Conservation (phyloP, 35 echinoderm and acorn worm genomes). For the Amphiura filiformis region DNA sequence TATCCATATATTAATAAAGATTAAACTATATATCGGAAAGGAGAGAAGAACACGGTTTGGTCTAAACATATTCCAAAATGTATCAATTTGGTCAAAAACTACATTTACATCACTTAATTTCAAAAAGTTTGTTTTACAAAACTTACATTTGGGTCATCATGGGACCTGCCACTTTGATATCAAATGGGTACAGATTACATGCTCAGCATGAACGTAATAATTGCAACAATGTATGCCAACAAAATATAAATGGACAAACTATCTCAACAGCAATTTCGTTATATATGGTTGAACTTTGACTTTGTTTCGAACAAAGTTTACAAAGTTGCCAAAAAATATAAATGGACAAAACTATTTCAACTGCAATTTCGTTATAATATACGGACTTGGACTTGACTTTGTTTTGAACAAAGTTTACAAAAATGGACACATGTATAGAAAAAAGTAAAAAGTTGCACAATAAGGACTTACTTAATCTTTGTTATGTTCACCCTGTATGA, state of each 20-base stretch:
- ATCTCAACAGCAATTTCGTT: background rate
- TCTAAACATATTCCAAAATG: too few species aligned
- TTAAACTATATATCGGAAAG: too few species aligned
- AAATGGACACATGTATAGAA: background rate
- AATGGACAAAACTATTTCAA: background rate
- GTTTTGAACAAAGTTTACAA: too few species aligned
- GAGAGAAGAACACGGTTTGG: too few species aligned
- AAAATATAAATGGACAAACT: background rate
- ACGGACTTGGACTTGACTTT: too few species aligned
- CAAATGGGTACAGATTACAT: background rate
- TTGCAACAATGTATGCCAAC: background rate
- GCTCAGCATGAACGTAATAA: background rate
- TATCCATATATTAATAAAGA: too few species aligned
- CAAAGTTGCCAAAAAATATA: background rate
- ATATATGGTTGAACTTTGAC: background rate
- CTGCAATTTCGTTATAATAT: background rate
- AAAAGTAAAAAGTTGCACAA: background rate
- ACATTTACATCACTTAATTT: too few species aligned
- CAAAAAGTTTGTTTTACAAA: background rate
- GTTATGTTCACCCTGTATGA: constrained; percentile 46
- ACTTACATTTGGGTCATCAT: background rate
- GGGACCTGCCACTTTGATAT: background rate
- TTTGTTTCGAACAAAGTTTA: background rate
- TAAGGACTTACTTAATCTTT: constrained; percentile 16
- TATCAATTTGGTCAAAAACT: too few species aligned